phyloP scores from a whole-genome alignment of 23 tunicate genomes.

The Ciona savignyi region DNA sequence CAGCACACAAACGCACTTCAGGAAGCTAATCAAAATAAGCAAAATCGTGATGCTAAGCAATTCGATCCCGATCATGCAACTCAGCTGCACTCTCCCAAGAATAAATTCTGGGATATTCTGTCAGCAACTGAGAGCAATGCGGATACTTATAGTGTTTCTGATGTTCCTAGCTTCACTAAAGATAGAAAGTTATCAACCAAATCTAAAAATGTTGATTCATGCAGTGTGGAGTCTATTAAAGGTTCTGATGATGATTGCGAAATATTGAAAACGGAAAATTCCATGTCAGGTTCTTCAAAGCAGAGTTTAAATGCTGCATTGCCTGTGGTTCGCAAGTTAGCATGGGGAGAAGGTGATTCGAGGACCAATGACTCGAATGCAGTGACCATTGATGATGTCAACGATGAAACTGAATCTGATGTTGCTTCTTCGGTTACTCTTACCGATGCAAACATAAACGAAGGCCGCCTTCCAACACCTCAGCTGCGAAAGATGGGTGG shows the following conservation, averaged over 20 bases:
- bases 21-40: slow-evolving; percentile 70
- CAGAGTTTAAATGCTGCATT: slow-evolving; percentile 1
- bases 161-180: background rate
- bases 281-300: background rate
- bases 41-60: slow-evolving; percentile 47
- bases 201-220: background rate
- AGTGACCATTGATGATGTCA: background rate
- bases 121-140: slow-evolving; percentile 18
- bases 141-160: background rate
- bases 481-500: slow-evolving; percentile 72
- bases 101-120: slow-evolving; percentile 75
- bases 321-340: slow-evolving; percentile 55
- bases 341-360: slow-evolving; percentile 52
- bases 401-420: background rate
- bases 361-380: background rate
- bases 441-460: slow-evolving; percentile 4
- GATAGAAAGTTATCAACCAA: background rate
- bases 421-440: slow-evolving; percentile 3
- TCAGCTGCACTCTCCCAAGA: slow-evolving; percentile 64
- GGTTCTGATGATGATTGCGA: slow-evolving; percentile 10
- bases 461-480: slow-evolving; percentile 87
- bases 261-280: slow-evolving; percentile 1
- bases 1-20: slow-evolving; percentile 1
- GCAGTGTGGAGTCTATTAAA: slow-evolving; percentile 1
- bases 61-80: slow-evolving; percentile 69